Percentiles rank a stretch among this genome's conserved stretches.
These are phyloP conservation scores for Bubo blakistoni DNA, from an alignment of 2,113 vertebrate genomes.

Conservation along the genomic window DNA sequence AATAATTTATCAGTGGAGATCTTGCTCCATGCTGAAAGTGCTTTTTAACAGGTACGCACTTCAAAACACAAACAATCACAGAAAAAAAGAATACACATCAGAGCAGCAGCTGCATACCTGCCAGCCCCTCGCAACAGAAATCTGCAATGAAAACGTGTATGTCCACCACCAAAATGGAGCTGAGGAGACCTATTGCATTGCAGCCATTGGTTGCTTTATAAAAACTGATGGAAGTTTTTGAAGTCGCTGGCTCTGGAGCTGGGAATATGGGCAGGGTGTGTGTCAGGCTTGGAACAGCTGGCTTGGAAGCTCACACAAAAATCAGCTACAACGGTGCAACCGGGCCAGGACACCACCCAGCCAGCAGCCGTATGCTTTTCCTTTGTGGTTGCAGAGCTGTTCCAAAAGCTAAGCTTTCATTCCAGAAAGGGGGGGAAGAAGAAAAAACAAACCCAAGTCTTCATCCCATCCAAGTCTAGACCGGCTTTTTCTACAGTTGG, in stretches of 20 bases:
- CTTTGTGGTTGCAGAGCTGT: constrained; percentile 8
- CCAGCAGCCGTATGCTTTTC: constrained; percentile 37
- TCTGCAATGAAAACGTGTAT: background rate
- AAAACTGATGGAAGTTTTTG: background rate
- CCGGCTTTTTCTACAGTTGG: background rate
- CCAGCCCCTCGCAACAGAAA: background rate
- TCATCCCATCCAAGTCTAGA: background rate
- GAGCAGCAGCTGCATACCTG: background rate
- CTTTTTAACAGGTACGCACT: background rate
- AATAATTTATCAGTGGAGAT: background rate
- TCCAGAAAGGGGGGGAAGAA: background rate
- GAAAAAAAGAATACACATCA: background rate
- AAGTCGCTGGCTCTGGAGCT: background rate
- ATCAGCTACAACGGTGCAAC: background rate
- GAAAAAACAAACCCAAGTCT: background rate
- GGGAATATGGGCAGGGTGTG: constrained; percentile 33
- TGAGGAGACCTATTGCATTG: background rate
- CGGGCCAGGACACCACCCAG: constrained; percentile 26
- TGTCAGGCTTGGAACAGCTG: constrained; percentile 45
- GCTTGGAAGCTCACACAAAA: background rate
- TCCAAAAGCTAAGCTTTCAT: constrained; percentile 20
- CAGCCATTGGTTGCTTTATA: background rate
- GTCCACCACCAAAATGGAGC: background rate
- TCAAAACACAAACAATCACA: background rate
- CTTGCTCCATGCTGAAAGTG: background rate